A percentile compares a stretch with the other conserved stretches of the same genome.
These are phyloP conservation scores for Synanthedon formicaeformis DNA, from an alignment of 2,888 invertebrate species.

Conservation along the genomic window DNA sequence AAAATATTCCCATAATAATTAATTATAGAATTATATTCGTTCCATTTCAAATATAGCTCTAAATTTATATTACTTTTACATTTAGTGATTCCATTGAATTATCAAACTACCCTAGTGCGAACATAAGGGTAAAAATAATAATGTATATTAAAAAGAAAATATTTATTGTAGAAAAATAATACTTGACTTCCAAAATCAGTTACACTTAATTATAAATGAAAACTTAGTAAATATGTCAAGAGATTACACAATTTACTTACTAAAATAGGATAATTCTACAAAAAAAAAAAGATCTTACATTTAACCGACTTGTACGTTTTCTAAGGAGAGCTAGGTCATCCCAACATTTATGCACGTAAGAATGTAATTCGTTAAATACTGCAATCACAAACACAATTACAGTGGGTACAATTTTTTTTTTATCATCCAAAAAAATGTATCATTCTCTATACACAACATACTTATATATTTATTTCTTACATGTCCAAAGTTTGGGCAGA, in stretches of 20 bases:
- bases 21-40: too few relatives aligned
- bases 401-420: constrained; percentile 39
- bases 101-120: background rate
- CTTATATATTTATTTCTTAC: constrained; percentile 23
- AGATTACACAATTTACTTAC: constrained; percentile 65
- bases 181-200: constrained; percentile 48
- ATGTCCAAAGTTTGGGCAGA: constrained; percentile 51
- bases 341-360: constrained; percentile 57
- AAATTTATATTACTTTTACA: too few relatives aligned
- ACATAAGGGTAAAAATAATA: constrained; percentile 29
- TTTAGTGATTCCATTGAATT: background rate
- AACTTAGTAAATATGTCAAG: constrained; percentile 48
- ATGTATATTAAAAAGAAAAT: constrained; percentile 38
- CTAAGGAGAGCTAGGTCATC: constrained; percentile 57
- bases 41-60: too few relatives aligned
- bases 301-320: constrained; percentile 63
- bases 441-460: background rate
- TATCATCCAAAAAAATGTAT: constrained; percentile 24
- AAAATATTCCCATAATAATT: too few relatives aligned
- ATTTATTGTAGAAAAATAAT: constrained; percentile 64
- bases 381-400: constrained; percentile 5
- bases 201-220: constrained; percentile 12
- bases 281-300: constrained; percentile 56
- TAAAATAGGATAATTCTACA: constrained; percentile 57
- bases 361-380: constrained; percentile 9